Percentiles rank a stretch among this genome's conserved stretches.
Conservation (phyloP, 2,888 invertebrate species). For the Chaitophorus viminalis region DNA sequence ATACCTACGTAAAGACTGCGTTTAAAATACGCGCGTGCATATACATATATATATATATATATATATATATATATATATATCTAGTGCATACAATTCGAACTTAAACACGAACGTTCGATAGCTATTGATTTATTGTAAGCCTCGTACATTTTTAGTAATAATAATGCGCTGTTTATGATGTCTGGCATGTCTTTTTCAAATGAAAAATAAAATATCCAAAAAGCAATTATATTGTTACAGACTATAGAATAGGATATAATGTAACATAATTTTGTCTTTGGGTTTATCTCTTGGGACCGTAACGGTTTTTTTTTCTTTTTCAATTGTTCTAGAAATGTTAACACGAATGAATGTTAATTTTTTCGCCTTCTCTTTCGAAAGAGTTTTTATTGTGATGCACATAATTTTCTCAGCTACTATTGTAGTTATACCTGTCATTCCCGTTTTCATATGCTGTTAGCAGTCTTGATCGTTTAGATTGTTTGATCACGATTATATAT, state of each 20-base stretch:
- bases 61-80: too few species aligned
- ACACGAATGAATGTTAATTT: conserved; percentile 17
- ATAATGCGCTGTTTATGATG: not conserved
- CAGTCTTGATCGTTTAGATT: not conserved
- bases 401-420: not conserved
- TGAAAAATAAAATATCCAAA: not conserved
- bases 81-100: too few species aligned
- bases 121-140: not conserved
- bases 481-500: conserved; percentile 32
- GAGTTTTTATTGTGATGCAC: not conserved
- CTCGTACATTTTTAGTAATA: not conserved
- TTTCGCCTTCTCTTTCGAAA: not conserved
- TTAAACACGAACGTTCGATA: conserved; percentile 5
- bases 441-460: not conserved
- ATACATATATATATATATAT: too few species aligned
- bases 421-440: conserved; percentile 19
- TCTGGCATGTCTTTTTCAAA: not conserved
- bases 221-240: not conserved
- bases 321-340: conserved; percentile 17
- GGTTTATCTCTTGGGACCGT: not conserved
- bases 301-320: not conserved
- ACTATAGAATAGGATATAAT: too few species aligned
- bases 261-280: not conserved
- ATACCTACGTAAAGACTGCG: too few species aligned
- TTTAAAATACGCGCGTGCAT: too few species aligned